phyloP scores from a whole-genome alignment of 1,140 invertebrate species.

The Drosophila sucinea region DNA sequence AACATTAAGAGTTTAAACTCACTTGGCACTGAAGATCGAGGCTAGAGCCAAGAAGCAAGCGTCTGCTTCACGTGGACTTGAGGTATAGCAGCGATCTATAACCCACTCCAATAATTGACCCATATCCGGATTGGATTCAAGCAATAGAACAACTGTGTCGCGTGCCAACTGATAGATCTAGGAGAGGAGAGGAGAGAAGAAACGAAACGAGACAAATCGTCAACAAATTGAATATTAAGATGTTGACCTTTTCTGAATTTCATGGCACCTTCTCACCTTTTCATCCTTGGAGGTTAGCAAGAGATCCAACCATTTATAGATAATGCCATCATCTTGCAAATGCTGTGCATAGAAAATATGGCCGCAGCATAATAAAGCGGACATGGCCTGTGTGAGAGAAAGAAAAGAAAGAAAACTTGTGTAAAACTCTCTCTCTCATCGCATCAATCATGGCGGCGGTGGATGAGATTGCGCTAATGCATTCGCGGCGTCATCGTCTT shows the following conservation, averaged over 20 bases:
- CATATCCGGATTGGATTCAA: conserved; percentile 98
- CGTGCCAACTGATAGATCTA: conserved; percentile 95
- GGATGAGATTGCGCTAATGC: conserved; percentile 1
- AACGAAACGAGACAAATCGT: not conserved
- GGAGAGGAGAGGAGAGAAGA: conserved; percentile 28
- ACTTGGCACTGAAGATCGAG: conserved; percentile 98
- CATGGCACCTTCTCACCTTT: conserved; percentile 86
- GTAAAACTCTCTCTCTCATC: not conserved
- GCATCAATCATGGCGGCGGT: conserved; percentile 8
- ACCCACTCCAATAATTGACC: conserved; percentile 97
- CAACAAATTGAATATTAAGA: not conserved
- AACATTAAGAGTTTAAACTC: conserved; percentile 66
- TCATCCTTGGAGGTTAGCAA: conserved; percentile 94
- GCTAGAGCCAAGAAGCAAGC: conserved; percentile 97
- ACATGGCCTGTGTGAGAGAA: conserved; percentile 92
- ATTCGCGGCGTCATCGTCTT: not conserved
- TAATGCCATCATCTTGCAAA: conserved; percentile 94
- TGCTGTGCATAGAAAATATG: conserved; percentile 94
- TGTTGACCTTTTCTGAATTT: not conserved
- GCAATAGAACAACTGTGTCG: conserved; percentile 95
- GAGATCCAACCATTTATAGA: conserved; percentile 97
- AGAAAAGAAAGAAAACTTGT: not conserved
- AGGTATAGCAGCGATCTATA: conserved; percentile 98
- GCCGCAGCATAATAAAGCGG: conserved; percentile 96
- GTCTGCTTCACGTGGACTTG: conserved; percentile 93